A percentile compares a stretch with the other conserved stretches of the same genome.
Conservation (phyloP, 2,113 vertebrate genomes). For the Oostethus manadensis region DNA sequence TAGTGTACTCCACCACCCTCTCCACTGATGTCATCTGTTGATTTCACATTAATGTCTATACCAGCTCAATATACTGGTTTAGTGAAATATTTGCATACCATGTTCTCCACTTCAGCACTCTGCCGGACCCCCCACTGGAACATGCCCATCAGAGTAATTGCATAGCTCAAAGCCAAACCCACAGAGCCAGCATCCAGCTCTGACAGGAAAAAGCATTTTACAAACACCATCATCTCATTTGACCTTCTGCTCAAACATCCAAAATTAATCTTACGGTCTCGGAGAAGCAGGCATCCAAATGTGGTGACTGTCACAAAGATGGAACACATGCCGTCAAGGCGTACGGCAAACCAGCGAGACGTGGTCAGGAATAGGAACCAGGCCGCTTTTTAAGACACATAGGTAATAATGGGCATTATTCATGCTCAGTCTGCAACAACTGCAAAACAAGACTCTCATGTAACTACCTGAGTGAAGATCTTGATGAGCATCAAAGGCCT, state of each 20-base stretch:
- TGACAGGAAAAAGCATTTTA: constrained; percentile 29
- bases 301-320: constrained; percentile 80
- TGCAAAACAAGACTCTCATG: not conserved
- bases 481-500: constrained; percentile 85
- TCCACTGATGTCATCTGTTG: constrained; percentile 95
- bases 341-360: constrained; percentile 90
- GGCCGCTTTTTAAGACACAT: constrained; percentile 68
- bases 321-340: constrained; percentile 87
- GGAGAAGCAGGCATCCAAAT: constrained; percentile 83
- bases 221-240: not conserved
- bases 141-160: constrained; percentile 86
- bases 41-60: not conserved
- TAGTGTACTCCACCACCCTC: constrained; percentile 87
- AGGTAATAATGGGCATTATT: not conserved
- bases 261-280: constrained; percentile 68
- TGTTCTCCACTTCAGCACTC: constrained; percentile 94
- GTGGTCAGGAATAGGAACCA: constrained; percentile 94
- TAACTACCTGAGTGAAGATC: constrained; percentile 88
- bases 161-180: constrained; percentile 83
- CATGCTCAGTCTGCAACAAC: not conserved
- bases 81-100: constrained; percentile 70
- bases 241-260: not conserved
- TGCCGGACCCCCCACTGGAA: constrained; percentile 96
- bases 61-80: not conserved
- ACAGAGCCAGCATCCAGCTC: constrained; percentile 85